Base-by-base conservation (phyloP, 1,140 invertebrate genomes). In the Planococcus citri region DNA sequence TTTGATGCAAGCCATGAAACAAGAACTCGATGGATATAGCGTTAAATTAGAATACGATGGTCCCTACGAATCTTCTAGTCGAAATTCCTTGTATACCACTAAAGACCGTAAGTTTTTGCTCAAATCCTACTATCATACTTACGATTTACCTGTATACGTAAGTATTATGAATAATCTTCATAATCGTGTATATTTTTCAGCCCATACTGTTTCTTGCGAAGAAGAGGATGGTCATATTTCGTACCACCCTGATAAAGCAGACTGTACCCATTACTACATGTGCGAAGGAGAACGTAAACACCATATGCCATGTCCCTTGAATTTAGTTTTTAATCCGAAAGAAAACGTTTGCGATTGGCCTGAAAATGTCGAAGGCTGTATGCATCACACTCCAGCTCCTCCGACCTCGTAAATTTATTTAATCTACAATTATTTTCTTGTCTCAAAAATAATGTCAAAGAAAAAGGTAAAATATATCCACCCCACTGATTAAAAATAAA, bases 341-440 rank as follows among this genome's bases (percentile, higher is more conserved):
- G 90, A 95, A 76, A 95, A 94, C 75, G 92, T 96, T 0, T 96
- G 94, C 78, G 94, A 96, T 80, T 96, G 94, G 94, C 92, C 92
- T 0, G 92, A 95, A 76, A 95, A 95, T 75, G 93, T 95, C 0
- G 91, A 92, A 77, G 88, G 90, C 9, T 95, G 93, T 77, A 82
- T 85, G 72, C 86, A 89, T 51, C 88, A 90, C 75, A 91, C 89
- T 25, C 88, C 85, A 78, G 88, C 89, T 14, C 89, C 90, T 24
- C 85, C 87, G 1, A 79, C 83, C 22, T 79, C 76, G 67, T 79
- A 79, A 69, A 51, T 33, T 33, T 33, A 33, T 33, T 33, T 33
- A 33, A 33, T 33, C 4, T 33, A n/a, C 29, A 33, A 33, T 33
- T 33, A 33, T 6, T 6, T 33, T 33, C 12, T 33, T 12, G 4